phyloP scores from a whole-genome alignment of 1,140 invertebrate species.

The Dreissena polymorpha region DNA sequence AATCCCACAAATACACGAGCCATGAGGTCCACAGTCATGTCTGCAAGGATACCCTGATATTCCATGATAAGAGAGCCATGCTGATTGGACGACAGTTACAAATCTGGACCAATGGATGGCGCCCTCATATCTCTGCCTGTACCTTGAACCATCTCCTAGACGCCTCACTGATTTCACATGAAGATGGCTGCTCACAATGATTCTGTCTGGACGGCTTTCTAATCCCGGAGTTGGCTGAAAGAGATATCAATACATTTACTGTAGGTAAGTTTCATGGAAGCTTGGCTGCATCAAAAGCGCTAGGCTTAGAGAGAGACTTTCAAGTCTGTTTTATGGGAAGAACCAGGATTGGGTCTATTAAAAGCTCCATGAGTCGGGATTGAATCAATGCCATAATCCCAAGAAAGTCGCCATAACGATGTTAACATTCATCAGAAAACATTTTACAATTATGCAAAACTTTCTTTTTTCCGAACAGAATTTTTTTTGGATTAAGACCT shows the following conservation, averaged over 20 bases:
- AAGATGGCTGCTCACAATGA: conserved; percentile 58
- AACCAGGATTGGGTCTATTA: no score
- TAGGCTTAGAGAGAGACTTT: no score
- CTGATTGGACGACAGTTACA: conserved; percentile 55
- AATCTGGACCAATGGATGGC: conserved; percentile 60
- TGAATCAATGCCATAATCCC: no score
- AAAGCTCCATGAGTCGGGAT: no score
- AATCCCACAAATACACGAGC: conserved; percentile 71
- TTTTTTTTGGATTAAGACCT: no score
- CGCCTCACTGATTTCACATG: conserved; percentile 37
- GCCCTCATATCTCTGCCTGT: conserved; percentile 60
- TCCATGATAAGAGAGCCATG: conserved; percentile 58
- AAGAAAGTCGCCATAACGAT: no score
- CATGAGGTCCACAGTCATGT: conserved; percentile 73
- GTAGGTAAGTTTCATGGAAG: no score
- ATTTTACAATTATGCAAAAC: no score
- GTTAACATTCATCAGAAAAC: no score
- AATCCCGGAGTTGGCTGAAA: conserved; percentile 70
- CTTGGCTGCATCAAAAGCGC: no score
- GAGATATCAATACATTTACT: not conserved
- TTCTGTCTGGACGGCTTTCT: conserved; percentile 72
- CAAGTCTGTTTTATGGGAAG: no score
- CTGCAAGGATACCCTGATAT: conserved; percentile 65
- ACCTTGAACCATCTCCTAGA: conserved; percentile 60
- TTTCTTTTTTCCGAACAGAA: no score